A percentile compares a stretch with the other conserved stretches of the same genome.
Conservation (phyloP, 2,113 vertebrate species). For the Campylomormyrus numenius region DNA sequence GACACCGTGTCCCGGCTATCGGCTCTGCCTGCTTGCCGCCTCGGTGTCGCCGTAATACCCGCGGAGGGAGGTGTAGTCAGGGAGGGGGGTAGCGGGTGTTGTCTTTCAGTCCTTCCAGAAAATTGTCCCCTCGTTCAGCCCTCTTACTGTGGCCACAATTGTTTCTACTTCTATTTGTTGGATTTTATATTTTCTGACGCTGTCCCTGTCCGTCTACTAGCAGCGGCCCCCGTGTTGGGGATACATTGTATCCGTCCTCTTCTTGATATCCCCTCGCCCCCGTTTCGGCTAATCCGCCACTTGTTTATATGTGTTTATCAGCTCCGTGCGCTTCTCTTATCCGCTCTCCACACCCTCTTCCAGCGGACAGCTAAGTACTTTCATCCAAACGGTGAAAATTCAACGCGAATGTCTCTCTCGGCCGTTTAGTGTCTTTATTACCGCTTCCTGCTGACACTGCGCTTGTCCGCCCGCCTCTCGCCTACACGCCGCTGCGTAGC, state of each 20-base stretch:
- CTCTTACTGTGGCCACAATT: not conserved
- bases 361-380: constrained; percentile 24
- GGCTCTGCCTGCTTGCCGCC: not conserved
- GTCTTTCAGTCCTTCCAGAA: constrained; percentile 18
- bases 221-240: not conserved
- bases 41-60: constrained; percentile 6
- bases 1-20: not conserved
- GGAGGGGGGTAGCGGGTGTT: constrained; percentile 17
- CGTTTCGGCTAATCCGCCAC: constrained; percentile 49
- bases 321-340: constrained; percentile 38
- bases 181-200: not conserved
- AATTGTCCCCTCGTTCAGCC: constrained; percentile 9
- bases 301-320: constrained; percentile 65
- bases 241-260: constrained; percentile 14
- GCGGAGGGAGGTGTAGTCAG: not conserved
- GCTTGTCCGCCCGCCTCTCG: constrained; percentile 8
- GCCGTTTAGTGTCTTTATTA: not conserved
- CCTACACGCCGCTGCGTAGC: constrained; percentile 4
- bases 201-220: not conserved
- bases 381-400: not conserved
- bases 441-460: constrained; percentile 10
- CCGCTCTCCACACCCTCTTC: constrained; percentile 36
- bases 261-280: constrained; percentile 30
- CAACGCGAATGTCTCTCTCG: not conserved
- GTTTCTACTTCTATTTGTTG: not conserved